A percentile compares a stretch with the other conserved stretches of the same genome.
These are phyloP conservation scores for Taxidea taxus DNA, from an alignment of 2,113 vertebrate species.

Conservation along the genomic window DNA sequence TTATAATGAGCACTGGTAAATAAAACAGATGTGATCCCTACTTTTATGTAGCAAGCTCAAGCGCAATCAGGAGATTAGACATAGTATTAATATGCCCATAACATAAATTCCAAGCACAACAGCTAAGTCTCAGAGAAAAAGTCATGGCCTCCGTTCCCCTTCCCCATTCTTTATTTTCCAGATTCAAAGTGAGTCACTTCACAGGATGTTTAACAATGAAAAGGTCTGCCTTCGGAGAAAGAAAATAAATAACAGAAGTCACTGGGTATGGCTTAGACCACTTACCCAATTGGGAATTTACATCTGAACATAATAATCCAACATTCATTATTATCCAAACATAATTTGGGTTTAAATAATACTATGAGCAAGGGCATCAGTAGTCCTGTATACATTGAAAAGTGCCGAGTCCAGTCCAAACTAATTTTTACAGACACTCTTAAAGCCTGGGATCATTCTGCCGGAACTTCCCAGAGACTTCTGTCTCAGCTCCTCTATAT, in stretches of 20 bases:
- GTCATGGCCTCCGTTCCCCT: neutral
- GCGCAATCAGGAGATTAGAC: neutral
- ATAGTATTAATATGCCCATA: neutral
- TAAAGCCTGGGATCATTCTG: neutral
- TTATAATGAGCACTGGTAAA: neutral
- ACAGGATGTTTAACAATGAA: neutral
- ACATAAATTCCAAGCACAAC: neutral
- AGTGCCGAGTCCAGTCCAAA: neutral
- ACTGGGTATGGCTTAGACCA: neutral
- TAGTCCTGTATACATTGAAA: neutral
- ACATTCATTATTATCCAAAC: neutral
- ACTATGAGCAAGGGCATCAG: neutral
- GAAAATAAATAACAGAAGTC: neutral
- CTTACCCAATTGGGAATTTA: neutral
- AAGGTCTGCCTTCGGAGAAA: neutral
- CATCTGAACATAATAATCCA: neutral
- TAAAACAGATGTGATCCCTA: neutral
- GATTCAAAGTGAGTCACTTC: neutral
- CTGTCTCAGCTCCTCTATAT: neutral
- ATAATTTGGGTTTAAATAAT: neutral
- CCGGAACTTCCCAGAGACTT: neutral
- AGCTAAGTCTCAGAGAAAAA: neutral
- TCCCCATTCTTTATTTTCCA: neutral
- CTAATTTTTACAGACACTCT: neutral
- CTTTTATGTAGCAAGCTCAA: neutral